These are phyloP conservation scores for Ochropleura leucogaster DNA, from an alignment of 2,888 invertebrate species.

Conservation along the genomic window DNA sequence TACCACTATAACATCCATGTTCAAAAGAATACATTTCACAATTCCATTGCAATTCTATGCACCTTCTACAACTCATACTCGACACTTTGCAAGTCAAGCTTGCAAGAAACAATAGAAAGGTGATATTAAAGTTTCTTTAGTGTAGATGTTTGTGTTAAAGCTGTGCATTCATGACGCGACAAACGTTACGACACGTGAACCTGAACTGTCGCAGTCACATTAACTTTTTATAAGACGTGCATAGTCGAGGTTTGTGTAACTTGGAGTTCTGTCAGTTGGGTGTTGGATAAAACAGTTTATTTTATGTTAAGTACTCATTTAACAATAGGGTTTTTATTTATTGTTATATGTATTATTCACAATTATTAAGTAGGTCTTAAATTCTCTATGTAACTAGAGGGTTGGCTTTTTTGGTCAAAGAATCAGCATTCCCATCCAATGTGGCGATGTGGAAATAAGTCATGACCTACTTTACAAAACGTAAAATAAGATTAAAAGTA, in stretches of 20 bases:
- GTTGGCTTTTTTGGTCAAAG: too few species aligned
- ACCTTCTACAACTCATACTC: conserved; percentile 2
- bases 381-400: too few species aligned
- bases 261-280: not conserved
- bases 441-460: too few species aligned
- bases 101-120: conserved; percentile 46
- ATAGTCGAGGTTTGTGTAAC: conserved; percentile 9
- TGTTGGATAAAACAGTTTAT: not conserved
- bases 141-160: conserved; percentile 44
- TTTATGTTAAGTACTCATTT: not conserved
- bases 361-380: too few species aligned
- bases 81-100: conserved; percentile 43
- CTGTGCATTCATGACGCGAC: conserved; percentile 48
- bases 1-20: not conserved
- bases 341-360: too few species aligned
- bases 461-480: too few species aligned
- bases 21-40: not conserved
- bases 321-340: too few species aligned
- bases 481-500: too few species aligned
- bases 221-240: conserved; percentile 19
- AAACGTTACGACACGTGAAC: conserved; percentile 19
- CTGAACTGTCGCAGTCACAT: conserved; percentile 16
- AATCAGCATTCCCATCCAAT: too few species aligned
- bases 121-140: conserved; percentile 54
- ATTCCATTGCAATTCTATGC: conserved; percentile 2